phyloP scores from a whole-genome alignment of 1,140 invertebrate genomes.

The Phortica variegata region DNA sequence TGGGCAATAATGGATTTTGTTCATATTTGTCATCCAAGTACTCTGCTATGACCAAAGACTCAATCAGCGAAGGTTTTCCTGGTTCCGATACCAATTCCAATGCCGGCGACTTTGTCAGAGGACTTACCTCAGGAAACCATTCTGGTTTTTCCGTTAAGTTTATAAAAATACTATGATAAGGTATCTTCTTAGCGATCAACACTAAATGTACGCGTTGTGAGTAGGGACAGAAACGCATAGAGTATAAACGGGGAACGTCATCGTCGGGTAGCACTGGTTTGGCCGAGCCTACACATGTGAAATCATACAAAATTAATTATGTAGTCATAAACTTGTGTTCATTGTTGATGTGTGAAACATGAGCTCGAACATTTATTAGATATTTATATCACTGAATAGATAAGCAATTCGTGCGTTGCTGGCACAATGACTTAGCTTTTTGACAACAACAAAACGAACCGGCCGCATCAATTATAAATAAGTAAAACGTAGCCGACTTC shows the following conservation, averaged over 20 bases:
- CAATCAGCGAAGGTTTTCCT: slow-evolving; percentile 64
- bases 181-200: slow-evolving; percentile 78
- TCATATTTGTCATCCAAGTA: slow-evolving; percentile 81
- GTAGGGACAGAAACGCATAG: slow-evolving; percentile 87
- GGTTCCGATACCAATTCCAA: slow-evolving; percentile 70
- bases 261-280: slow-evolving; percentile 63
- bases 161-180: slow-evolving; percentile 79
- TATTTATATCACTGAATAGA: background rate
- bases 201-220: slow-evolving; percentile 81
- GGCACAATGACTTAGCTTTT: too few relatives aligned
- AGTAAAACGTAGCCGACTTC: background rate
- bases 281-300: slow-evolving; percentile 60
- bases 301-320: background rate
- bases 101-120: slow-evolving; percentile 75
- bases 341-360: background rate
- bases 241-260: slow-evolving; percentile 76
- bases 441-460: too few relatives aligned
- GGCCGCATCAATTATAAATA: background rate
- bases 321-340: background rate
- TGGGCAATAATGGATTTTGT: slow-evolving; percentile 66
- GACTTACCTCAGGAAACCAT: slow-evolving; percentile 71
- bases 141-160: slow-evolving; percentile 82
- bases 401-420: too few relatives aligned
- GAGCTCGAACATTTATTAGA: background rate
- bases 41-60: slow-evolving; percentile 79